A percentile compares a stretch with the other conserved stretches of the same genome.
phyloP scores from a whole-genome alignment of 2,113 vertebrate genomes.

The Lycaon pictus region DNA sequence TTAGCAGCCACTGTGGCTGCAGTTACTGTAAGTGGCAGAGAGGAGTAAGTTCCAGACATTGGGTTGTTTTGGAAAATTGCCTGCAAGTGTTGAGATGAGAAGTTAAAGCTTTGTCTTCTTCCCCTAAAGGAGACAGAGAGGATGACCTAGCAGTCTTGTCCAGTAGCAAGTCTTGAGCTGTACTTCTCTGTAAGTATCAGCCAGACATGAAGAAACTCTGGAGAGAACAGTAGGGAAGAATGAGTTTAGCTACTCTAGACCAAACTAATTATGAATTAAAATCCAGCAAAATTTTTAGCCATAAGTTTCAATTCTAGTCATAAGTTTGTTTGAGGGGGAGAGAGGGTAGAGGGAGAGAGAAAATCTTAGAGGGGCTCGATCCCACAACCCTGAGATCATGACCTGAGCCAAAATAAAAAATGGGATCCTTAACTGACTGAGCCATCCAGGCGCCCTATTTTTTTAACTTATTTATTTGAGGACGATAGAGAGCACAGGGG shows the following conservation, averaged over 20 bases:
- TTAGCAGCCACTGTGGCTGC: neutral
- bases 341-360: neutral
- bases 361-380: neutral
- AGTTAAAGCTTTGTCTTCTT: constrained; percentile 50
- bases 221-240: neutral
- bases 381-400: neutral
- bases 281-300: neutral
- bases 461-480: neutral
- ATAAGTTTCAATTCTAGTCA: neutral
- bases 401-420: neutral
- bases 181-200: neutral
- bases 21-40: constrained; percentile 51
- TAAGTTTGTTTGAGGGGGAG: neutral
- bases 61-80: constrained; percentile 44
- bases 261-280: constrained; percentile 4
- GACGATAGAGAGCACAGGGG: neutral
- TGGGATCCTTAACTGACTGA: neutral
- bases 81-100: neutral
- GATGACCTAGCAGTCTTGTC: neutral
- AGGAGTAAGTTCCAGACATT: neutral
- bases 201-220: neutral
- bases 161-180: neutral
- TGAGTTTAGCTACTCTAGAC: neutral
- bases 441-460: neutral
- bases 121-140: neutral